These are phyloP conservation scores for Hippolais icterina DNA, from an alignment of 2,113 vertebrate species.

Conservation along the genomic window DNA sequence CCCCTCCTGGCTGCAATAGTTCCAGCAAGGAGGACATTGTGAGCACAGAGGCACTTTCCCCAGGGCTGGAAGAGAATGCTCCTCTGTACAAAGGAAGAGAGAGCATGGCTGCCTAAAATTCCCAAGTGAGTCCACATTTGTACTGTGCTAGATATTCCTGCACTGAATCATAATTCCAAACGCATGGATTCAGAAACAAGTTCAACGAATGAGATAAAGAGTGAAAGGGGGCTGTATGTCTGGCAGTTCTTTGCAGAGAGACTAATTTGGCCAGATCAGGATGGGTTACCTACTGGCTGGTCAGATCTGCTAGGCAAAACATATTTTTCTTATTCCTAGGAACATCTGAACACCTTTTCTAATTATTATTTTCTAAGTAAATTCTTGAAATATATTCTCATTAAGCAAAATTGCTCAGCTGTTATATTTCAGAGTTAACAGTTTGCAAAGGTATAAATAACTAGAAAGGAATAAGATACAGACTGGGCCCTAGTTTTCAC, in stretches of 20 bases:
- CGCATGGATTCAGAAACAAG: neutral
- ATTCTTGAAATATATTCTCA: neutral
- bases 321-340: neutral
- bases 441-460: neutral
- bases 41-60: neutral
- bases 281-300: fast-evolving
- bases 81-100: fast-evolving
- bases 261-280: neutral
- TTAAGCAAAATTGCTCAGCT: neutral
- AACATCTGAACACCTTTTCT: neutral
- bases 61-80: neutral
- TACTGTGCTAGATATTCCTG: neutral
- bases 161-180: neutral
- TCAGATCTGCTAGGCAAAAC: neutral
- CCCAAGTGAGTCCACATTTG: neutral
- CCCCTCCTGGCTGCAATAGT: neutral
- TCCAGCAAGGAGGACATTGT: neutral
- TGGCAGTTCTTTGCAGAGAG: neutral
- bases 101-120: neutral
- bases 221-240: fast-evolving
- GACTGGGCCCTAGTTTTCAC: neutral
- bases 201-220: fast-evolving
- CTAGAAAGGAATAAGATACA: neutral
- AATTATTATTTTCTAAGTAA: neutral
- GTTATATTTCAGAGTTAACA: neutral